Evolutionary conservation across 2,113 vertebrate species (phyloP), one percentile per base, ranked within the genome.

Genomic region (Rostratula benghalensis): DNA sequence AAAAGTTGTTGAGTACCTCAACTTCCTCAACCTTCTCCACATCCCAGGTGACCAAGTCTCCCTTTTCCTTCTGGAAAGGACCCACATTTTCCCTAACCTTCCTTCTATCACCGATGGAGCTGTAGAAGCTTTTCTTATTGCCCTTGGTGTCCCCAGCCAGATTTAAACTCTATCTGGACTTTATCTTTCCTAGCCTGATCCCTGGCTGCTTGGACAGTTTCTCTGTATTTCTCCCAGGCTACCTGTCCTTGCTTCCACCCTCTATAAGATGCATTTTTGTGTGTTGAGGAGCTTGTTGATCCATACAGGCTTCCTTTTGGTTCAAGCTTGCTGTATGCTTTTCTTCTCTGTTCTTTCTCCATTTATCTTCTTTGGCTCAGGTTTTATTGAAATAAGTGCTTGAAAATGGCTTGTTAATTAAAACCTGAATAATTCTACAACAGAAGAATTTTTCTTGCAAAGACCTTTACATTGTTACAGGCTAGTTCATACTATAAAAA

Each of bases 391-490:
- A 28, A 24, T 48, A 73, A 76, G n/a, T 18, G 14, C 45, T 85
- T 71, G 39, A 83, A 73, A 92, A 82, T 69, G 11, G 35, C 61
- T 94, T 95, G 93, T 94, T 87, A 91, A 89, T 95, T 87, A 61
- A 89, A 94, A 61, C 3, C 15, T 5, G 2, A 91, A 60, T 24
- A 39, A 79, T 54, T 65, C 13, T 85, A 8, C n/a, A 33, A 78
- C 7, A 61, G 78, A 61, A 73, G 18, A 41, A 13, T 64, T 76
- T 73, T 91, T 84, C 41, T 24, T 68, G 31, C 3, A 30, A 56
- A 95, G 89, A 8, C 3, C 20, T 82, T 82, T 79, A 51, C 6
- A 3, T 69, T 73, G 50, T 87, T 13, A 84, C 74, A 64, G 30
- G 48, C 35, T 82, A 90, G 71, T 76, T 92, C 37, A 77, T 77